Conservation (phyloP, 2,113 vertebrate genomes). For the Tauraco erythrolophus region DNA sequence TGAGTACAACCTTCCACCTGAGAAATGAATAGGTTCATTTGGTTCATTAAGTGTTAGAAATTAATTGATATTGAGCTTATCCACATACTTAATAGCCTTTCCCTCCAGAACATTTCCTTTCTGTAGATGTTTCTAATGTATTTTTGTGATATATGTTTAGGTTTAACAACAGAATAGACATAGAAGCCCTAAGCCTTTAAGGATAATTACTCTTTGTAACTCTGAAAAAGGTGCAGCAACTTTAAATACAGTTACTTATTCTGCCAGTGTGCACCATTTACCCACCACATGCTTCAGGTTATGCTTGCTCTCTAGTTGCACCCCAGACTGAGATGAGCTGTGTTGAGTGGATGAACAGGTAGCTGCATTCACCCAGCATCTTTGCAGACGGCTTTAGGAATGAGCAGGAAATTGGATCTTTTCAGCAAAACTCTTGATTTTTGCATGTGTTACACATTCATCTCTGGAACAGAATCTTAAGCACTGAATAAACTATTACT, state of each 20-base stretch:
- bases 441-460: background rate
- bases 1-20: background rate
- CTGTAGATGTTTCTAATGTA: background rate
- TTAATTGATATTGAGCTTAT: conserved; percentile 36
- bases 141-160: background rate
- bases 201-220: background rate
- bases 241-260: background rate
- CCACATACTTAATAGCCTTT: background rate
- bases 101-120: background rate
- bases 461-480: background rate
- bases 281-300: background rate
- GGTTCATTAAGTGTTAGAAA: background rate
- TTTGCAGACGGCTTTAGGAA: background rate
- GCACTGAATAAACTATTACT: background rate
- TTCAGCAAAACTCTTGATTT: background rate
- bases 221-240: background rate
- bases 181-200: background rate
- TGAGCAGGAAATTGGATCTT: background rate
- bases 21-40: conserved; percentile 1
- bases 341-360: background rate
- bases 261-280: background rate
- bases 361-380: background rate
- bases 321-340: background rate
- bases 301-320: background rate
- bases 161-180: background rate